A percentile compares a stretch with the other conserved stretches of the same genome.
These are phyloP conservation scores for Agriopis leucophaearia DNA, from an alignment of 2,888 invertebrate genomes.

Conservation along the genomic window DNA sequence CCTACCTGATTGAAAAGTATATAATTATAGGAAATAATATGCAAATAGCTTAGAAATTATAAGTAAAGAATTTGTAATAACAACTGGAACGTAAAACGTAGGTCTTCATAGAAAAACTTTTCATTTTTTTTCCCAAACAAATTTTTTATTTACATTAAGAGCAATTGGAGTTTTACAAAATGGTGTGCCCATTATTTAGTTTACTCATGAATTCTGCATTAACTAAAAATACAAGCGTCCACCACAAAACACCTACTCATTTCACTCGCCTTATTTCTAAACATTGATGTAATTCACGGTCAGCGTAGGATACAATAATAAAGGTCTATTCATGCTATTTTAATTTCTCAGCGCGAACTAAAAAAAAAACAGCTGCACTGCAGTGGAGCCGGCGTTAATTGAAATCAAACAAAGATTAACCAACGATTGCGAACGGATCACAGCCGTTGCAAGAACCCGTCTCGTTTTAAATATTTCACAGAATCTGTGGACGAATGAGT, in stretches of 20 bases:
- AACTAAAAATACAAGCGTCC: constrained; percentile 9
- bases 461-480: constrained; percentile 56
- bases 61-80: no score
- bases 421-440: constrained; percentile 68
- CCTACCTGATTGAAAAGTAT: not conserved
- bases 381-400: constrained; percentile 67
- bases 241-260: not conserved
- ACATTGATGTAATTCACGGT: constrained; percentile 8
- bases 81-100: no score
- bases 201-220: not conserved
- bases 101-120: no score
- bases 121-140: no score
- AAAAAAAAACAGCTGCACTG: constrained; percentile 38
- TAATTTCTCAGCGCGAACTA: constrained; percentile 24
- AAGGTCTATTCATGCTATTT: constrained; percentile 15
- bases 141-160: no score
- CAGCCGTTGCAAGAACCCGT: constrained; percentile 59
- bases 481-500: constrained; percentile 32
- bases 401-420: constrained; percentile 82
- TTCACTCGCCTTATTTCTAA: not conserved
- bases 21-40: not conserved
- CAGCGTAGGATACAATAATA: constrained; percentile 17
- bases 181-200: not conserved
- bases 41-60: no score
- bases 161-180: not conserved